These are phyloP conservation scores for Serilophus lunatus DNA, from an alignment of 2,113 vertebrate genomes.

Conservation along the genomic window DNA sequence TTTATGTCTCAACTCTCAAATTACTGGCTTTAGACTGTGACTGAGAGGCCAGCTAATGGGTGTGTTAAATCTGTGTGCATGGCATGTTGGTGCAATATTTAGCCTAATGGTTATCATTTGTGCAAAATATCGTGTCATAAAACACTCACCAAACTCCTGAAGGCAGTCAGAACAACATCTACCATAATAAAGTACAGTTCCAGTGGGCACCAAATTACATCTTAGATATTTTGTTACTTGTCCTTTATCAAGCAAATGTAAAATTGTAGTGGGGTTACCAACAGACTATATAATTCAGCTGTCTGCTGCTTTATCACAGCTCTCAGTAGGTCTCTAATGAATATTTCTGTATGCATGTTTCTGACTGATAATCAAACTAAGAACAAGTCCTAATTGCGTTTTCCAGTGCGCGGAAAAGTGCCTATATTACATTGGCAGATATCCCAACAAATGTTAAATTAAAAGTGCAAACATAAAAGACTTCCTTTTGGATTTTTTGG, in stretches of 20 bases:
- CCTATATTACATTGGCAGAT: slow-evolving; percentile 63
- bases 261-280: slow-evolving; percentile 58
- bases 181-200: background rate
- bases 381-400: slow-evolving; percentile 77
- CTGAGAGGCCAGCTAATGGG: background rate
- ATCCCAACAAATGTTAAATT: slow-evolving; percentile 68
- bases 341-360: slow-evolving; percentile 75
- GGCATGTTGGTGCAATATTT: background rate
- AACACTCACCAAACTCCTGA: slow-evolving; percentile 17
- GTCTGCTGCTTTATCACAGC: slow-evolving; percentile 76
- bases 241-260: slow-evolving; percentile 74
- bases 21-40: background rate
- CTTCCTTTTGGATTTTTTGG: background rate
- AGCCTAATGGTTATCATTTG: background rate
- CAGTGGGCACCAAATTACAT: slow-evolving; percentile 53
- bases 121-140: background rate
- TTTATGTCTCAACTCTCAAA: background rate
- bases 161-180: slow-evolving; percentile 42
- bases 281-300: slow-evolving; percentile 72
- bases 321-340: slow-evolving; percentile 75
- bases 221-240: slow-evolving; percentile 67
- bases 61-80: background rate
- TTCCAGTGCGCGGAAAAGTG: slow-evolving; percentile 70
- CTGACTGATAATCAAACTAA: slow-evolving; percentile 77
- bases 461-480: slow-evolving; percentile 62